phyloP scores from a whole-genome alignment of 2,888 invertebrate species.

The Hyposoter didymator region DNA sequence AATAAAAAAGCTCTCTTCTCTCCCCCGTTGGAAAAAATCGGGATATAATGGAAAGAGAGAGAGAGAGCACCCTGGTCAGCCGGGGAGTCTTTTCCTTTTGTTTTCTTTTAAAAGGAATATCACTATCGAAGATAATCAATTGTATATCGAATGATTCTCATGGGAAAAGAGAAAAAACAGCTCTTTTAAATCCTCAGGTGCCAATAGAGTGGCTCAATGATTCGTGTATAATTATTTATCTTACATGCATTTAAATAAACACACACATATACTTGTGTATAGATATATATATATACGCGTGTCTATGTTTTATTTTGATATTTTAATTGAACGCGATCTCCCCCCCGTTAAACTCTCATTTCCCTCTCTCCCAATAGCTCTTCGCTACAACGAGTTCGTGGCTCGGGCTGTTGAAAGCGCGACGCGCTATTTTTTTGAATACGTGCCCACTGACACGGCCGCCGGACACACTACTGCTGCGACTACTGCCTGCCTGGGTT shows the following conservation, averaged over 20 bases:
- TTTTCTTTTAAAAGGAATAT: background rate
- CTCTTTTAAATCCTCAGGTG: background rate
- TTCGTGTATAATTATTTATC: background rate
- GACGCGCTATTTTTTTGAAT: constrained; percentile 50
- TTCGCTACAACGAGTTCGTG: constrained; percentile 3
- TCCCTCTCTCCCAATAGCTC: constrained; percentile 18
- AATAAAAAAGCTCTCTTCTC: constrained; percentile 11
- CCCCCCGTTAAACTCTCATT: constrained; percentile 42
- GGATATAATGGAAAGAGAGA: background rate
- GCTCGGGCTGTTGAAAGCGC: constrained; percentile 28
- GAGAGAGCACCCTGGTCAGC: constrained; percentile 6
- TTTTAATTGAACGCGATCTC: constrained; percentile 16
- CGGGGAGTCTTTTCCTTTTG: constrained; percentile 2
- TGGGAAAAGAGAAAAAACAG: constrained; percentile 11
- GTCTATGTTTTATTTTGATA: constrained; percentile 31
- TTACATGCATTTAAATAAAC: background rate
- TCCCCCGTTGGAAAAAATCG: constrained; percentile 1
- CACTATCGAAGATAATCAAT: constrained; percentile 35
- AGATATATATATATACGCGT: background rate
- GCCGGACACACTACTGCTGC: constrained; percentile 68
- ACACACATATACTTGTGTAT: background rate
- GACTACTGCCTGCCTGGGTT: constrained; percentile 35
- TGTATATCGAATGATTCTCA: background rate
- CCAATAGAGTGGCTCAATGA: background rate
- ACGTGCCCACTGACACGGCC: constrained; percentile 66